Base-by-base conservation (phyloP, 2,113 vertebrate genomes). In the Rhinogobius similis region DNA sequence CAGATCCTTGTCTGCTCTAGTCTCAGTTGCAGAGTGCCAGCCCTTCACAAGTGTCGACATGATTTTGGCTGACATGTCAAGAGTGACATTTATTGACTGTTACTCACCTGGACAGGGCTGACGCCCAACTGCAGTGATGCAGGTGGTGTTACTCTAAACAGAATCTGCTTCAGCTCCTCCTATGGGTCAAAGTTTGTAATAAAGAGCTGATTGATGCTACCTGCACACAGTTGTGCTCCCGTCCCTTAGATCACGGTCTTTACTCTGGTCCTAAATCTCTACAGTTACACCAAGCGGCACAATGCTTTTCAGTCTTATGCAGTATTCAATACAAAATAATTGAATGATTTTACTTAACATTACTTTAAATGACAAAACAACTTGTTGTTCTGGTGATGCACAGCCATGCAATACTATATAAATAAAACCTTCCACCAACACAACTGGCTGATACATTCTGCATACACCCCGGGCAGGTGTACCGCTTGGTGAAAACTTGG, bases 101-200 rank as follows among this genome's bases (percentile, higher is more conserved):
- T 93, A 93, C 92, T 87, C 77, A 78, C 76, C 79, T 72, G 78
- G 67, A 43, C 12, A 67, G 65, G 69, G 67, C 55, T 10, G 74
- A 73, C 56, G 73, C 48, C 72, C 53, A 13, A 26, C 69, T 70
- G 74, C 76, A 75, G 63, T 68, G 14, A 21, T 73, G 73, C 69
- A 72, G 87, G 82, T 82, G 83, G 83, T 85, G 90, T 92, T 92
- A 92, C 88, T 72, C 41, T 75, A 39, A n/a, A 78, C 76, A 68
- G 75, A 73, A 79, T 85, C 86, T 78, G 69, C 81, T 76, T 32
- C 73, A 88, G 62, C 74, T 83, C 78, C 75, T 76, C 58, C 61
- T 63, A 90, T 90, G 88, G 92, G 92, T 93, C 91, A 92, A 83
- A 83, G 76, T 88, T 83, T 73, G 74, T 85, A 80, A 79, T 83